Evolutionary conservation across 2,113 vertebrate species (phyloP).

Genomic region (Solea solea): DNA sequence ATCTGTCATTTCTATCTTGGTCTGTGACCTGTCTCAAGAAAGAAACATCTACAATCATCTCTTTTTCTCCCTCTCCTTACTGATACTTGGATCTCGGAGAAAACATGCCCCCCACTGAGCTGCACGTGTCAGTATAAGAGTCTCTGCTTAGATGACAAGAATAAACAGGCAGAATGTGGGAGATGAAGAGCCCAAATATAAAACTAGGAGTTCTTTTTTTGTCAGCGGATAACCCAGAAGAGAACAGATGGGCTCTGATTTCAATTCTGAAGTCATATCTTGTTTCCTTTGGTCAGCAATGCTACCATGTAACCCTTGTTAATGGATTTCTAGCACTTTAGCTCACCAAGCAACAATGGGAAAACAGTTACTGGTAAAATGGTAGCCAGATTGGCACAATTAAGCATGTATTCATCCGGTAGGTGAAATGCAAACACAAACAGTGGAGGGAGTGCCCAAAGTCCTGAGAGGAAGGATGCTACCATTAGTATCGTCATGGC

Average conservation of each 20-base stretch:
- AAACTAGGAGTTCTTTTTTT: neutral
- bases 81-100: conserved; percentile 9
- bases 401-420: conserved; percentile 25
- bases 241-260: conserved; percentile 17
- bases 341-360: conserved; percentile 21
- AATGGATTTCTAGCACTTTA: conserved; percentile 28
- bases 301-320: conserved; percentile 42
- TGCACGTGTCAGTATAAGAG: conserved; percentile 31
- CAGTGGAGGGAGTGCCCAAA: conserved; percentile 56
- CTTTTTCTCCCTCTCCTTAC: neutral
- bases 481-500: conserved; percentile 43
- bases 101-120: conserved; percentile 26
- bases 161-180: conserved; percentile 2
- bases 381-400: conserved; percentile 41
- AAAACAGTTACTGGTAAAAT: conserved; percentile 8
- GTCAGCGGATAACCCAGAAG: conserved; percentile 1
- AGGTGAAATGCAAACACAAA: conserved; percentile 59
- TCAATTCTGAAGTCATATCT: conserved; percentile 33
- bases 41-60: neutral
- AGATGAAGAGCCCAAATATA: conserved; percentile 21
- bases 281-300: neutral
- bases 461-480: conserved; percentile 50
- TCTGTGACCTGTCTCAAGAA: neutral
- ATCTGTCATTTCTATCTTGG: neutral
- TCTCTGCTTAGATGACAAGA: conserved; percentile 13